Conservation (phyloP, 2,113 vertebrate species). For the Rhinopomastus cyanomelas region DNA sequence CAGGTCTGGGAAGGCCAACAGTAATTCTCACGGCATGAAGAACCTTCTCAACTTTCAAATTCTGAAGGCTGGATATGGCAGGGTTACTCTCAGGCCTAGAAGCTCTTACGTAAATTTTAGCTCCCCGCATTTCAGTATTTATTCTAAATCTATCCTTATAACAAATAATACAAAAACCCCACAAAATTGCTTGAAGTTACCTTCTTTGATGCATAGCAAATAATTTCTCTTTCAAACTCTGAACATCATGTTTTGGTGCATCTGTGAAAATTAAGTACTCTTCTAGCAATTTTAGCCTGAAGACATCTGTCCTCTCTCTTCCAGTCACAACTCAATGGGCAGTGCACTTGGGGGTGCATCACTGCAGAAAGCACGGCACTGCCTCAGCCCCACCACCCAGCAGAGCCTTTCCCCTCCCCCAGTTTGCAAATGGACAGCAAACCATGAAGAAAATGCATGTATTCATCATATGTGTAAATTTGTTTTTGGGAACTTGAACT, state of each 20-base stretch:
- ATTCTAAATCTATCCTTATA: neutral
- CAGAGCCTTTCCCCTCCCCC: neutral
- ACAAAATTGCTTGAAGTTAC: neutral
- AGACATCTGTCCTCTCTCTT: neutral
- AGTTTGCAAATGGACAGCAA: neutral
- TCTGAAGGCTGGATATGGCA: neutral
- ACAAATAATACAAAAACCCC: neutral
- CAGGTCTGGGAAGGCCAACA: neutral
- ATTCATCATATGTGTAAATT: neutral
- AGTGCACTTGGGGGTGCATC: no score
- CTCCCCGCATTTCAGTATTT: neutral
- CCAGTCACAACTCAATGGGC: neutral
- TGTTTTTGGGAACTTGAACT: neutral
- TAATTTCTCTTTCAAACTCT: neutral
- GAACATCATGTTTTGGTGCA: neutral
- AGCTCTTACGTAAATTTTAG: neutral
- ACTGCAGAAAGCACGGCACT: neutral
- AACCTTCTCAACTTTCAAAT: neutral
- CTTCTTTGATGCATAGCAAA: neutral
- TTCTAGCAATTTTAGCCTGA: neutral
- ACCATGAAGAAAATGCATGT: neutral
- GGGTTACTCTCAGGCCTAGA: neutral
- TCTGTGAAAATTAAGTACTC: neutral
- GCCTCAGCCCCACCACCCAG: neutral
- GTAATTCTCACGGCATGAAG: neutral